Evolutionary conservation across 2,113 vertebrate genomes (phyloP).

Genomic region (Microcebus murinus): DNA sequence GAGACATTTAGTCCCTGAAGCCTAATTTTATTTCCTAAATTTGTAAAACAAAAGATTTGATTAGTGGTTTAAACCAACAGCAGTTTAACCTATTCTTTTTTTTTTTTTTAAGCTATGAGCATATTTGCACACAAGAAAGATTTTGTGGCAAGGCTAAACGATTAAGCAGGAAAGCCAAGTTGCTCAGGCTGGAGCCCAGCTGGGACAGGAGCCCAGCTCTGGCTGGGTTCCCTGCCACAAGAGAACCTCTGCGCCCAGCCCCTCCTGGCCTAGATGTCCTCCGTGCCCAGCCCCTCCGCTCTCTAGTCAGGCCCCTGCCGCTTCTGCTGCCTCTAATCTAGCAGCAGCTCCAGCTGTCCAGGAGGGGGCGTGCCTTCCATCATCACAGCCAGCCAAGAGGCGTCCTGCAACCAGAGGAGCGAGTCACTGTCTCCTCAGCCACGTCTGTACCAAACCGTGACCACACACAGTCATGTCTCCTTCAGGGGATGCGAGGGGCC

Average conservation of each 20-base stretch:
- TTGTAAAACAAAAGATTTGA: conserved; percentile 24
- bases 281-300: no score
- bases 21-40: background rate
- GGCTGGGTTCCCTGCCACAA: background rate
- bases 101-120: background rate
- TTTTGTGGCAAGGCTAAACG: no score
- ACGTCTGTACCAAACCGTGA: background rate
- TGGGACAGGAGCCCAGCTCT: background rate
- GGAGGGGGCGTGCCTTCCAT: background rate
- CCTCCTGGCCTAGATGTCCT: no score
- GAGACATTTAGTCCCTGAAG: background rate
- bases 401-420: rapidly evolving
- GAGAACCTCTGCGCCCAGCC: no score
- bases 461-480: background rate
- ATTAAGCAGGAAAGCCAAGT: background rate
- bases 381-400: background rate
- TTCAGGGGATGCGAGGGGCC: background rate
- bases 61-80: background rate
- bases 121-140: background rate
- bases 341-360: background rate
- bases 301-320: background rate
- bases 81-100: background rate
- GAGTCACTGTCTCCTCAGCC: background rate
- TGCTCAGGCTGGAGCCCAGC: no score
- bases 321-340: background rate